Conservation (phyloP, 1,140 invertebrate species). For the Sarcophaga bullata region DNA sequence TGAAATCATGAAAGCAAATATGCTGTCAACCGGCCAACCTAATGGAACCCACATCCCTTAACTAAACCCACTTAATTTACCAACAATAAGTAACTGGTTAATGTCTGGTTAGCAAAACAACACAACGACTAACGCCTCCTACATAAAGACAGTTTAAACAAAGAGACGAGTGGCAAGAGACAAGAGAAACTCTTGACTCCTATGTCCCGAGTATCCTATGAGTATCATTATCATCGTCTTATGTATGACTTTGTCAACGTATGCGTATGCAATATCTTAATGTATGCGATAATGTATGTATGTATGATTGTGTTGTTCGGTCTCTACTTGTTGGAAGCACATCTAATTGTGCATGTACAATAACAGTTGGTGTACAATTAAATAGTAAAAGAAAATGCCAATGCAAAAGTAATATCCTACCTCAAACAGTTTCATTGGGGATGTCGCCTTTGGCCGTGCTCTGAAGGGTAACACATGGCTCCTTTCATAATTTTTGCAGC, state of each 20-base stretch:
- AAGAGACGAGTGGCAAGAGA: neutral
- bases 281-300: too few relatives aligned
- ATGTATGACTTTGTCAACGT: neutral
- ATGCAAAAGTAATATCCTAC: too few relatives aligned
- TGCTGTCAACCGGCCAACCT: neutral
- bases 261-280: neutral
- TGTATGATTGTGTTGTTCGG: too few relatives aligned
- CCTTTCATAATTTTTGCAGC: too few relatives aligned
- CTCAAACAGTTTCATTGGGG: too few relatives aligned
- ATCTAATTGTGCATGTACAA: too few relatives aligned
- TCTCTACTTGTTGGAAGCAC: too few relatives aligned
- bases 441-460: too few relatives aligned
- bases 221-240: constrained; percentile 20
- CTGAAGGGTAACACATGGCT: too few relatives aligned
- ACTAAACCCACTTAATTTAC: neutral
- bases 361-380: too few relatives aligned
- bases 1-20: neutral
- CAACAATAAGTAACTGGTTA: constrained; percentile 38
- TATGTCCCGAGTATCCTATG: neutral
- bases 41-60: neutral
- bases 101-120: constrained; percentile 22
- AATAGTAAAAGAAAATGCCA: too few relatives aligned
- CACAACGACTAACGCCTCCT: neutral
- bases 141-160: neutral
- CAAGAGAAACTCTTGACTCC: constrained; percentile 18